phyloP scores from a whole-genome alignment of 1,140 invertebrate genomes.

The Zaprionus vittiger region DNA sequence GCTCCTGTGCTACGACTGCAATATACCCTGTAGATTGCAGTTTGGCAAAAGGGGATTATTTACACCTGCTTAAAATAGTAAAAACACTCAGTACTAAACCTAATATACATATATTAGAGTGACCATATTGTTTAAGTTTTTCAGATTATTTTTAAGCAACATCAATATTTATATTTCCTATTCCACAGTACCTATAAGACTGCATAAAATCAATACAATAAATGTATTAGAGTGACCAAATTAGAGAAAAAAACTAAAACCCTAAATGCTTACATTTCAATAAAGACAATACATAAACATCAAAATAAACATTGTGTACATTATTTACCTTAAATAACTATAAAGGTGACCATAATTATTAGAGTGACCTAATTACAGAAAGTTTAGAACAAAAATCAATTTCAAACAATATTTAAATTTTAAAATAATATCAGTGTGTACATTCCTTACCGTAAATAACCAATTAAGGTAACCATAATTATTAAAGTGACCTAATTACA shows the following conservation, averaged over 20 bases:
- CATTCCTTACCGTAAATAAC: too few relatives aligned
- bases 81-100: too few relatives aligned
- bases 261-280: too few relatives aligned
- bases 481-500: neutral
- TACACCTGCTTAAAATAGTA: too few relatives aligned
- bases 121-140: neutral
- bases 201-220: neutral
- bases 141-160: too few relatives aligned
- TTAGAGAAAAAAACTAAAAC: neutral
- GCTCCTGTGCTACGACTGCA: neutral
- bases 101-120: neutral
- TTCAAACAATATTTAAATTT: too few relatives aligned
- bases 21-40: neutral
- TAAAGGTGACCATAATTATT: neutral
- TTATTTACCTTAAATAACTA: neutral
- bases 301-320: too few relatives aligned
- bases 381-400: neutral
- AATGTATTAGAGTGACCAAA: neutral
- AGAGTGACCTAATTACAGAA: neutral
- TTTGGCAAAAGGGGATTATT: neutral
- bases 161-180: too few relatives aligned
- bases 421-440: too few relatives aligned
- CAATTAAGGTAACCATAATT: neutral
- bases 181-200: neutral
- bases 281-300: too few relatives aligned